Evolutionary conservation across 2,113 vertebrate genomes (phyloP).

Genomic region (Hemibagrus wyckioides): DNA sequence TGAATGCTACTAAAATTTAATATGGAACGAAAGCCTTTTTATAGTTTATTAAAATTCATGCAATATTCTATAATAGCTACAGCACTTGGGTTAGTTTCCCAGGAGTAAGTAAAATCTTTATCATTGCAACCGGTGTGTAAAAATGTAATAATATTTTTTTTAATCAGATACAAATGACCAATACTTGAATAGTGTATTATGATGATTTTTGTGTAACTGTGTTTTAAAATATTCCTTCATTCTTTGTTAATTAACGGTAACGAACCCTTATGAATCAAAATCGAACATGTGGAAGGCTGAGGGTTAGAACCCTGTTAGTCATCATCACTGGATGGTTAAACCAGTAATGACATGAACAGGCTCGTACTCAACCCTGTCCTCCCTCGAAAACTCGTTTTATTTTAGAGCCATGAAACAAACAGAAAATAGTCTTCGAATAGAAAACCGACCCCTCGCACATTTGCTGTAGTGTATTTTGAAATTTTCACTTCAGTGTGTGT

Average conservation of each 20-base stretch:
- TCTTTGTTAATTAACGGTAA: neutral
- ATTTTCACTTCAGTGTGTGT: neutral
- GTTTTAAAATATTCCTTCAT: neutral
- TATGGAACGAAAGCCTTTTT: neutral
- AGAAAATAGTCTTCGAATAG: neutral
- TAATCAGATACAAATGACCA: neutral
- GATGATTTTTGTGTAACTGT: neutral
- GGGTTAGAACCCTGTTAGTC: neutral
- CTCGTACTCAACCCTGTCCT: neutral
- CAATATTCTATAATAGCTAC: neutral
- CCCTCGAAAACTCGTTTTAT: neutral
- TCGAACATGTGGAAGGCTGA: neutral
- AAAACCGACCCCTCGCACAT: neutral
- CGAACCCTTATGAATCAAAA: neutral
- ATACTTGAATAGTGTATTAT: neutral
- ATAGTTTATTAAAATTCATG: too few species aligned
- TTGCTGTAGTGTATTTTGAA: neutral
- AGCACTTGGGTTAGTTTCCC: neutral
- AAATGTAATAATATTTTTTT: neutral
- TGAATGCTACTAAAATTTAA: neutral
- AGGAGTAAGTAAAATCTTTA: neutral
- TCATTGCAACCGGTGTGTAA: neutral
- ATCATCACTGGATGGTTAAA: neutral
- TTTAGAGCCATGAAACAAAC: neutral
- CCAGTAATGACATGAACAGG: neutral